These are phyloP conservation scores for Serilophus lunatus DNA, from an alignment of 2,113 vertebrate species.

Conservation along the genomic window DNA sequence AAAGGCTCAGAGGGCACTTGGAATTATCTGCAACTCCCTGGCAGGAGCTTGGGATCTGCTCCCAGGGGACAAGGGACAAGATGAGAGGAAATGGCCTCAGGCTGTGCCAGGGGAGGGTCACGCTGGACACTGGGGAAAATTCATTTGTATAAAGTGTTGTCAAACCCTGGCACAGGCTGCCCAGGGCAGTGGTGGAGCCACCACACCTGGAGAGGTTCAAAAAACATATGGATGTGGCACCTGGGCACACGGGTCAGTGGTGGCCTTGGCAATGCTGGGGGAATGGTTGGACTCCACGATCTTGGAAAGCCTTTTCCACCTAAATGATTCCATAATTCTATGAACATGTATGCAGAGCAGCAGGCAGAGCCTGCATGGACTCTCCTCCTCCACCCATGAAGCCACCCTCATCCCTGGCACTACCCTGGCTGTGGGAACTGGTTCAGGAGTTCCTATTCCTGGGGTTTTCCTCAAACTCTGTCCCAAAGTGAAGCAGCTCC, in stretches of 20 bases:
- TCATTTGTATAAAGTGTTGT: not conserved
- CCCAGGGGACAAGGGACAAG: not conserved
- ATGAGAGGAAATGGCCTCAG: not conserved
- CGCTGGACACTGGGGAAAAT: not conserved
- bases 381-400: not conserved
- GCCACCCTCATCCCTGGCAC: not conserved
- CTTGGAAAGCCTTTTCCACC: not conserved
- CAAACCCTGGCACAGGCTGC: not conserved
- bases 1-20: not conserved
- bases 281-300: not conserved
- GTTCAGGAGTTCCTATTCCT: not conserved
- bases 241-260: not conserved
- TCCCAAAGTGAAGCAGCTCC: not conserved
- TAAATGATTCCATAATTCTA: not conserved
- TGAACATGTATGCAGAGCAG: fast-evolving
- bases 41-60: fast-evolving
- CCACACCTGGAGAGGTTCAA: not conserved
- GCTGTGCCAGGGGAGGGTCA: not conserved
- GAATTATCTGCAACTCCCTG: not conserved
- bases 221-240: not conserved
- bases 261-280: not conserved
- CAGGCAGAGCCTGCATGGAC: not conserved
- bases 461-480: not conserved
- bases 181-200: not conserved
- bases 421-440: not conserved